Evolutionary conservation across 1,140 invertebrate species (phyloP).

Genomic region (Drosophila nigrodunni): DNA sequence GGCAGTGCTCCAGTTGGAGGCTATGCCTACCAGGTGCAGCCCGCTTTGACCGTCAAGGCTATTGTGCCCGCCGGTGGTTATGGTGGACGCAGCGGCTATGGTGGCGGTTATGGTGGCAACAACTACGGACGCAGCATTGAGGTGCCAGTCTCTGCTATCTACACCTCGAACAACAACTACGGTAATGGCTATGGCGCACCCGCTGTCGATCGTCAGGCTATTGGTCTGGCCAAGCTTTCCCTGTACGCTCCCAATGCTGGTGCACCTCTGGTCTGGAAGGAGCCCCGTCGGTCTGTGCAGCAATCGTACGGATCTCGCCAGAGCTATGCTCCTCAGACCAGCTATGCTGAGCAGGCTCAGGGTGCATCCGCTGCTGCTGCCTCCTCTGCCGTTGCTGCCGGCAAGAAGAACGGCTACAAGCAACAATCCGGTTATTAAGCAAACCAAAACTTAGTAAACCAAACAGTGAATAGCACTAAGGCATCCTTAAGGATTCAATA

Average conservation of each 20-base stretch:
- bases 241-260: constrained; percentile 63
- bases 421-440: constrained; percentile 59
- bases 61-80: constrained; percentile 59
- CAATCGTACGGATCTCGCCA: constrained; percentile 30
- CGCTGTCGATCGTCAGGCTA: constrained; percentile 60
- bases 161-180: constrained; percentile 29
- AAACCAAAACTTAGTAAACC: constrained; percentile 1
- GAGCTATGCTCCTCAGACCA: constrained; percentile 34
- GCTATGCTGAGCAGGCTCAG: constrained; percentile 60
- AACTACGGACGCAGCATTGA: constrained; percentile 33
- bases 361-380: constrained; percentile 67
- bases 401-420: constrained; percentile 44
- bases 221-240: constrained; percentile 62
- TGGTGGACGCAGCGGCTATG: constrained; percentile 35
- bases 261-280: constrained; percentile 54
- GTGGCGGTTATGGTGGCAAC: constrained; percentile 34
- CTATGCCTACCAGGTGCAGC: constrained; percentile 72
- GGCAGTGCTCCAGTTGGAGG: constrained; percentile 48
- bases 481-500: constrained; percentile 50
- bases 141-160: constrained; percentile 41
- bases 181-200: constrained; percentile 51
- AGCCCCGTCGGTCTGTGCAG: constrained; percentile 38
- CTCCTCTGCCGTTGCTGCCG: constrained; percentile 63
- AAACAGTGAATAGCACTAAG: constrained; percentile 60
- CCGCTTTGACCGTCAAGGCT: constrained; percentile 67